Base-by-base conservation (phyloP, 2,113 vertebrate genomes). In the Ellobius talpinus region DNA sequence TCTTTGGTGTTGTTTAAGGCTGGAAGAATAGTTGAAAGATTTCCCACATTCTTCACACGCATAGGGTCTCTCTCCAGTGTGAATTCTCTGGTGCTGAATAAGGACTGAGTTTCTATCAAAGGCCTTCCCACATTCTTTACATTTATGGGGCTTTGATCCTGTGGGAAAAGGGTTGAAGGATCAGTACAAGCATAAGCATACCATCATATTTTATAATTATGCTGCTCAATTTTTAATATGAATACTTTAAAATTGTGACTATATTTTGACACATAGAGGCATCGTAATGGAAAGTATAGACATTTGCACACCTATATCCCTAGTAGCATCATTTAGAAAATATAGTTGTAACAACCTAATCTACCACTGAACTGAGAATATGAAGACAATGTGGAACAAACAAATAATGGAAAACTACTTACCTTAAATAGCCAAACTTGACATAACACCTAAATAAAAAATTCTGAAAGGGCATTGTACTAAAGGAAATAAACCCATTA, bases 1-100 rank as follows among this genome's bases (percentile, higher is more conserved):
- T 50, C 84, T 87, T 87, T 87, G 84, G 63, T 87, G 84, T 19
- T 87, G 84, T 87, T 87, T 87, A 68, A 87, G 63, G 63, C 84
- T 87, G 17, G 84, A 87, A 50, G 84, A 68, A 50, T 87, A 87
- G 63, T 87, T 87, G 47, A 87, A 87, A 36, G 84, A 47, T 87
- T 87, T 87, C 5, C 84, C 84, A 87, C 84, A 87, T 36, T 87
- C 84, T 13, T 87, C 63, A 50, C 84, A 87, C 36, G 19, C 21
- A 23, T 87, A 87, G 42, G 84, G 63, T 68, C 63, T 87, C 42
- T 87, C 84, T 87, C 84, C 84, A 26, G 86, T 88, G 5, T 88
- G 86, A n/a, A 88, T 88, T 55, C 68, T 88, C 36, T 73, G 86
- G n/a, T 88, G 86, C 1, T 88, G 86, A 55, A 55, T 55, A 17